Base-by-base conservation (phyloP, 2,113 vertebrate species). In the Gobius niger region DNA sequence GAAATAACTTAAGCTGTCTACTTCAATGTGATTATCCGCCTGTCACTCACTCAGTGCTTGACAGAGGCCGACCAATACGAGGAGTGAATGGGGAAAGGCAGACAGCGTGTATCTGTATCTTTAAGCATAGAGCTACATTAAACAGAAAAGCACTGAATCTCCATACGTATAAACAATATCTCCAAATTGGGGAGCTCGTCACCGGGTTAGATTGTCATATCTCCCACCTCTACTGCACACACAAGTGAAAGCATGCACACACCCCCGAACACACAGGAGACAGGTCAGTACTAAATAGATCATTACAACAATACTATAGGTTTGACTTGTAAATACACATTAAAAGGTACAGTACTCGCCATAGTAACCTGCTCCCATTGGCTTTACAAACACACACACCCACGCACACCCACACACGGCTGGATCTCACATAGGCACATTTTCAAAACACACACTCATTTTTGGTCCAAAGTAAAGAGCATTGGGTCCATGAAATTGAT, bases 241-340 rank as follows among this genome's bases (percentile, higher is more conserved):
- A 42, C 66, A 18, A 34, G 60, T 46, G 70, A 42, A 54, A 72
- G 65, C 84, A 82, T 78, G 69, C 83, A 88, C 72, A 87, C 80
- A 54, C 54, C 10, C 47, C 6, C 72, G 72, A 60, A 18, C 13
- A 70, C 47, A 70, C 18, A 82, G 78, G 77, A 84, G 77, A 87
- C 83, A 76, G 78, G 76, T 87, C 62, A 85, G 86, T 82, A 90
- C 89, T 87, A 72, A 82, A 86, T 80, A 86, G 73, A 89, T 78
- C 81, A 89, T 80, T 82, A 88, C 88, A 89, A 75, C 72, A 72
- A 88, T 78, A 89, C 78, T 82, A 92, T 75, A 91, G 77, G 6
- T 59, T 59, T 70, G 78, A 90, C 88, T 70, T 79, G 80, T 76
- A 80, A 87, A 88, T 83, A 89, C 84, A 89, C 82, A 88, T 66